phyloP scores from a whole-genome alignment of 2,113 vertebrate species.

The Uria aalge region DNA sequence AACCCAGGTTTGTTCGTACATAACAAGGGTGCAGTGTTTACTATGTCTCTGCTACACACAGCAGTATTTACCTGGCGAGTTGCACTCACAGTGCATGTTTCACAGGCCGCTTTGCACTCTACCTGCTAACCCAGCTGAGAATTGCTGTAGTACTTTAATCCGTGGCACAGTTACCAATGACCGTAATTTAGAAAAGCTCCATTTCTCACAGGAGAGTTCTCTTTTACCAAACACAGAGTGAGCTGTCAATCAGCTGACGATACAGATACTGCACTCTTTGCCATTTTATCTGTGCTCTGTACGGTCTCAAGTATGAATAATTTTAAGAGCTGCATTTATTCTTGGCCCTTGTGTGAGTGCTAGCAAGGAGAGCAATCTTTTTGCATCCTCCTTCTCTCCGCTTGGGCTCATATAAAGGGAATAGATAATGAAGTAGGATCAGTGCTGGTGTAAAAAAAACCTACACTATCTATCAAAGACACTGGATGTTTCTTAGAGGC shows the following conservation, averaged over 20 bases:
- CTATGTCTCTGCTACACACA: neutral
- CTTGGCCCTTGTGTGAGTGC: neutral
- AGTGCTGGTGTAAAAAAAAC: neutral
- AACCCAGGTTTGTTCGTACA: neutral
- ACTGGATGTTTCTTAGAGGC: neutral
- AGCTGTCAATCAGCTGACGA: neutral
- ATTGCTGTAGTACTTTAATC: neutral
- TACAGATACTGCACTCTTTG: neutral
- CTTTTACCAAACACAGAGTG: neutral
- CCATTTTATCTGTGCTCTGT: neutral
- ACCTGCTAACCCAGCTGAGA: neutral
- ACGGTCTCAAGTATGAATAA: neutral
- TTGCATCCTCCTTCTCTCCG: neutral
- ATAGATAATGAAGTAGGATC: neutral
- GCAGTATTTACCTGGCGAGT: accelerated
- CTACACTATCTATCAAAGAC: neutral
- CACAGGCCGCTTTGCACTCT: neutral
- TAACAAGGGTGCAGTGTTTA: neutral
- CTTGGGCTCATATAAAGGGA: neutral
- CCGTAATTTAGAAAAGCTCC: neutral
- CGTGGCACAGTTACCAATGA: neutral
- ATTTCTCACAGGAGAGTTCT: neutral
- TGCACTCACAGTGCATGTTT: neutral
- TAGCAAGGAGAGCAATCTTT: neutral
- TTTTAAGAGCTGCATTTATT: neutral